Conservation (phyloP, 1,140 invertebrate species). For the Littorina saxatilis region DNA sequence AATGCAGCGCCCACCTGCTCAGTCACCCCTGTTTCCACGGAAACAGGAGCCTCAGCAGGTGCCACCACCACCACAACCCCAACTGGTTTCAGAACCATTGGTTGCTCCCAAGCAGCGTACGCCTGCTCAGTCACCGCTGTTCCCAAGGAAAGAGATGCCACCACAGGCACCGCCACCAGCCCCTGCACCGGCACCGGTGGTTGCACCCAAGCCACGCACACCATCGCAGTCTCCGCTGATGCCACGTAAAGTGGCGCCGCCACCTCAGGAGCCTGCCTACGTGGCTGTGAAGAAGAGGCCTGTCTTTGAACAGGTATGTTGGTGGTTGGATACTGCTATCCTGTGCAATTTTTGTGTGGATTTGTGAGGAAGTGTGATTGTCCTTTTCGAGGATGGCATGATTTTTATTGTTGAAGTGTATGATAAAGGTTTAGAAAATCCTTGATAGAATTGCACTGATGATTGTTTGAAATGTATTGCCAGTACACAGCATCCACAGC, state of each 20-base stretch:
- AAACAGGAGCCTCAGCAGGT: slow-evolving; percentile 64
- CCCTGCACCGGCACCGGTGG: background rate
- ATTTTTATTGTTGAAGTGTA: no score
- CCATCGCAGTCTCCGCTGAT: slow-evolving; percentile 23
- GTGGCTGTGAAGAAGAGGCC: slow-evolving; percentile 60
- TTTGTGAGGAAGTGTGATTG: no score
- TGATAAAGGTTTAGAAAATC: no score
- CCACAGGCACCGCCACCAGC: slow-evolving; percentile 58
- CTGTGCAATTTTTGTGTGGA: no score
- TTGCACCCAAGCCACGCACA: slow-evolving; percentile 27
- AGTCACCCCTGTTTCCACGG: no score
- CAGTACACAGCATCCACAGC: no score
- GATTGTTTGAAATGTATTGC: no score
- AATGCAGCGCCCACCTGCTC: no score
- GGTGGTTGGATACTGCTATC: no score
- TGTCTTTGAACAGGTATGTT: slow-evolving; percentile 56
- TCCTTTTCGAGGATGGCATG: no score
- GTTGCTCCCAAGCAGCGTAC: slow-evolving; percentile 28
- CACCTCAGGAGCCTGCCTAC: slow-evolving; percentile 13
- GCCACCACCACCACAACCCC: slow-evolving; percentile 45
- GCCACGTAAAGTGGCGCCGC: background rate
- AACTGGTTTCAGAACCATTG: slow-evolving; percentile 53
- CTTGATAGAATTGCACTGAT: no score
- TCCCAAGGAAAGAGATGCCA: slow-evolving; percentile 35
- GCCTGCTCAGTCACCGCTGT: slow-evolving; percentile 1